Evolutionary conservation across 2,888 invertebrate species (phyloP), one percentile per base, ranked within the genome.

Genomic region (Aleiodes alternator): DNA sequence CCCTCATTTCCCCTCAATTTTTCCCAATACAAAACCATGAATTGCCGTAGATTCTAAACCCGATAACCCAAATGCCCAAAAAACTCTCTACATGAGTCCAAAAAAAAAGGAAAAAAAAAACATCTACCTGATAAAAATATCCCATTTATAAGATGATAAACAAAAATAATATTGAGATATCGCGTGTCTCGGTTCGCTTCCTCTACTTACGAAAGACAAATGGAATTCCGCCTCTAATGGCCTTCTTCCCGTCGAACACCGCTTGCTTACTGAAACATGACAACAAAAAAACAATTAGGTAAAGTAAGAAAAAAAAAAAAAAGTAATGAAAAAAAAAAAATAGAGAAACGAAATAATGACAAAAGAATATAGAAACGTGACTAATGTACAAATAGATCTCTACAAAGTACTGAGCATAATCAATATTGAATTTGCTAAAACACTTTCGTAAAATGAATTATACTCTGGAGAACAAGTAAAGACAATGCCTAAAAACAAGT

Each of bases 141-240:
- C 1, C 29, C 59, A 72, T 14, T 14, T 31, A 38, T 48, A 53
- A 38, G 12, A 72, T 66, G 48, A 72, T 72, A 72, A 72, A 57
- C 14, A 34, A 71, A 43, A 43, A 57, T 66, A 76, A 75, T 72
- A 71, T 61, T 69, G 69, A 50, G 56, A 77, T 72, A 72, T 69
- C 29, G 55, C 71, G 73, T 73, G 68, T 72, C 51, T 57, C 56
- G 50, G 43, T 70, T 71, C 29, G 68, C 57, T 72, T 72, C 76
- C 78, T 79, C 76, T 89, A 95, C 97, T 97, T 93, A 98, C 98
- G 98, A 91, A 98, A 98, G 81, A 98, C 96, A 90, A 98, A 95
- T 79, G 98, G 98, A 90, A 98, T 97, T 86, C 98, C 98, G 86
- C 98, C 98, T 88, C 98, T 93, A 89, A 98, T 98, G 80, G 98